Base-by-base conservation (phyloP, 2,797 vertebrate species). In the Vespertilio murinus region DNA sequence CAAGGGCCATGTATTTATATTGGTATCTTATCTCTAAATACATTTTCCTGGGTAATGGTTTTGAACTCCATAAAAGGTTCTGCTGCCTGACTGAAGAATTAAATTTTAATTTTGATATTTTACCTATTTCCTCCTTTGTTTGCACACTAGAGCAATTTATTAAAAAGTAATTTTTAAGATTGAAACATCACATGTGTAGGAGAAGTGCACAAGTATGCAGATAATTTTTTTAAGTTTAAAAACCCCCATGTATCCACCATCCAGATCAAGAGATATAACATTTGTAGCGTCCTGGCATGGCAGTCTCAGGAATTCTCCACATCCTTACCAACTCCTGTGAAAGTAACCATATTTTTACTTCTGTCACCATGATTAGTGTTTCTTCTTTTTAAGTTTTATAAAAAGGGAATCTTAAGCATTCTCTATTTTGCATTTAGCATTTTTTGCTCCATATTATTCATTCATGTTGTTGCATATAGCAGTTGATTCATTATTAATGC, bases 71-170 rank as follows among this genome's bases (percentile, higher is more conserved):
- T 42, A 64, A 30, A 69, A 80, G 38, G 8, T 5, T 35, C 23
- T 73, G 9, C 20, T 70, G 14, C 30, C 40, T 45, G 28, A 70
- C 25, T 49, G 35, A 90, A 90, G 64, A 92, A 64, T 78, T 52
- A 61, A 59, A n/a, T 49, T 10, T 38, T 78, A 38, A 81, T 90
- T 91, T 91, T 86, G 64, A 45, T 71, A 71, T 88, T 89, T 77
- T 82, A 67, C 47, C 38, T 35, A 30, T 93, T 85, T 87, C 52
- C 8, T 67, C 23, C 40, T 88, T 49, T 40, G 30, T 91, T 82
- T 69, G 61, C 65, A 49, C 14, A 70, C 12, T 59, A 20, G 52
- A 69, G 47, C 35, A 85, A 25, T 38, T 56, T 22, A 81, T 71
- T 17, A 40, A 59, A 93, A 73, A n/a, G 25, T 86, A 16, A 23